Evolutionary conservation across 2,797 vertebrate genomes (phyloP).

Genomic region (Decapterus maruadsi): DNA sequence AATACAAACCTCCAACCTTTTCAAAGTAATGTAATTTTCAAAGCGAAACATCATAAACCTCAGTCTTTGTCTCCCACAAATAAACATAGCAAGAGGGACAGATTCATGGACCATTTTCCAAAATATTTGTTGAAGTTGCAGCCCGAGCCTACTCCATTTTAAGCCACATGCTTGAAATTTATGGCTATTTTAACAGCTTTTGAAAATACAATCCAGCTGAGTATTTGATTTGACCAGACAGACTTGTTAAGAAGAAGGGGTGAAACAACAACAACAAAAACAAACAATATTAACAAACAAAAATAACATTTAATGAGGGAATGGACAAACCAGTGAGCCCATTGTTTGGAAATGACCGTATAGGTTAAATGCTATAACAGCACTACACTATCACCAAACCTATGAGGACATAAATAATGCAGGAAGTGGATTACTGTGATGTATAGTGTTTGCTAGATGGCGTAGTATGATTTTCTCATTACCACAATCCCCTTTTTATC

Average conservation of each 20-base stretch:
- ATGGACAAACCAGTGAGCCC: slow-evolving; percentile 24
- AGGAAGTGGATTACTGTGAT: slow-evolving; percentile 39
- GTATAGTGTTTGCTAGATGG: slow-evolving; percentile 20
- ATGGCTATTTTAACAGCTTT: slow-evolving; percentile 27
- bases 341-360: slow-evolving; percentile 24
- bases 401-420: slow-evolving; percentile 44
- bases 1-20: not conserved
- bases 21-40: slow-evolving; percentile 1
- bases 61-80: slow-evolving; percentile 9
- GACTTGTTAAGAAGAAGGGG: slow-evolving; percentile 25
- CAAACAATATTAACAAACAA: not conserved
- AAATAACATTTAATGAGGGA: slow-evolving; percentile 13
- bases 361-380: slow-evolving; percentile 37
- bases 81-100: slow-evolving; percentile 10
- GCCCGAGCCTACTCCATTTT: slow-evolving; percentile 11
- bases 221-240: slow-evolving; percentile 49
- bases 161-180: slow-evolving; percentile 38
- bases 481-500: slow-evolving; percentile 47
- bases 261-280: not conserved
- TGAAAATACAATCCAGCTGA: slow-evolving; percentile 50
- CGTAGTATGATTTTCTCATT: slow-evolving; percentile 51
- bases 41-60: not conserved
- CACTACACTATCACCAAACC: slow-evolving; percentile 17
- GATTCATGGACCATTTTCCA: slow-evolving; percentile 23
- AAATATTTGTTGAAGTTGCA: slow-evolving; percentile 41